Base-by-base conservation (phyloP, 2,113 vertebrate species). In the Lagopus muta region DNA sequence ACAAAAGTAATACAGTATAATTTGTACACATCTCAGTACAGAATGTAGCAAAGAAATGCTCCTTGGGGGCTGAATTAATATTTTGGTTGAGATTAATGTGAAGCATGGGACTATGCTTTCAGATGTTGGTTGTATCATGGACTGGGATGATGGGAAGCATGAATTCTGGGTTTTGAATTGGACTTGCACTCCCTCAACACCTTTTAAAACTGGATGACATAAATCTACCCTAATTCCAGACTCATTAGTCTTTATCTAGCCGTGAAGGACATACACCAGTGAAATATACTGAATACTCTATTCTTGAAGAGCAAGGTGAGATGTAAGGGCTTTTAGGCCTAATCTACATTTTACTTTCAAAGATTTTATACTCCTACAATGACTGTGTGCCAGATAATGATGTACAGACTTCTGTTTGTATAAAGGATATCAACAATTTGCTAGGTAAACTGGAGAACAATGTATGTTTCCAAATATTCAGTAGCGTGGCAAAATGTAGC, bases 141-240 rank as follows among this genome's bases (percentile, higher is more conserved):
- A 73, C 78, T 60, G 34, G 10, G 38, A 38, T 22, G 82, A 94
- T 78, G 85, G 76, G 72, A 50, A 21, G 34, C 17, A n/a, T n/a
- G 82, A 89, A 61, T 92, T 91, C 52, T 65, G 76, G 43, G 47
- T 4, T 95, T 89, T 80, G 69, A 47, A 47, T 60, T 86, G 34
- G 82, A 69, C 10, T 52, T 16, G 70, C 38, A 92, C 72, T 94
- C 85, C 80, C 92, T 91, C 55, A 77, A 71, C 72, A 74, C n/a
- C 90, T 86, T 92, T 93, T 81, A 83, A 92, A 94, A 84, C n/a
- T 45, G 34, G 66, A 45, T 91, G 65, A 78, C 88, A 50, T 64
- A 89, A 83, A 94, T 91, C 78, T 89, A 75, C 88, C 79, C 32
- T 91, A 92, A 96, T 95, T 94, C 61, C 42, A 91, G 61, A 11